Percentiles rank a stretch among this genome's conserved stretches.
phyloP scores from a whole-genome alignment of 2,113 vertebrate species.

The Heterochromis multidens region DNA sequence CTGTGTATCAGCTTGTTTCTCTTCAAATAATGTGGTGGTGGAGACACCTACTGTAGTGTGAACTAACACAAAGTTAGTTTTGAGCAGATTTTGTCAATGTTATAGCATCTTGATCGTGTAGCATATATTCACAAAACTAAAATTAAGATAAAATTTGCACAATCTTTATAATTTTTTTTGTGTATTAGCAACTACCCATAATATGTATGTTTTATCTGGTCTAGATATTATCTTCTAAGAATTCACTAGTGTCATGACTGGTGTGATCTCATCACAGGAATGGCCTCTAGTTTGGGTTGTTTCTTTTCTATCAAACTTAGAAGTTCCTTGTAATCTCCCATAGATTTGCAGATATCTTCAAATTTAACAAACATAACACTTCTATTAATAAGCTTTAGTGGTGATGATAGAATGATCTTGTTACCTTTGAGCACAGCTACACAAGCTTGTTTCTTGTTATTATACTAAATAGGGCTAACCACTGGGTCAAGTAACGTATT shows the following conservation, averaged over 20 bases:
- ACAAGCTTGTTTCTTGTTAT: not conserved
- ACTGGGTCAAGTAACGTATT: not conserved
- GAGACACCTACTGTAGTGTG: fast-evolving
- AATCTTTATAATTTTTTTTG: too few species aligned
- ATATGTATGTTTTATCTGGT: too few species aligned
- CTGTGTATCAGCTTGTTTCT: not conserved
- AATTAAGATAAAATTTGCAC: too few species aligned
- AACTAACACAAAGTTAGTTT: not conserved
- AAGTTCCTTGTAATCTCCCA: not conserved
- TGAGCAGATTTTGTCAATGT: not conserved
- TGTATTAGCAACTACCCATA: too few species aligned
- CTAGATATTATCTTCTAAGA: too few species aligned
- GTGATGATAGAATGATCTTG: not conserved
- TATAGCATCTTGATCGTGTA: not conserved
- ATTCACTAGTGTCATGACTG: too few species aligned
- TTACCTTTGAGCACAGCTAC: not conserved
- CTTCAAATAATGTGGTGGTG: not conserved
- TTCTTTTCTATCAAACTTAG: not conserved
- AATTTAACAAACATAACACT: not conserved
- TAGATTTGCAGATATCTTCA: not conserved
- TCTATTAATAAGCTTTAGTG: not conserved
- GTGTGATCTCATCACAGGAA: too few species aligned
- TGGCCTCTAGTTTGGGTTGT: too few species aligned
- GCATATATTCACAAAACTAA: not conserved
- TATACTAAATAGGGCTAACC: not conserved